Evolutionary conservation across 2,797 vertebrate genomes (phyloP), one percentile per base, ranked within the genome.

Genomic region (Sternarchorhynchus goeldii): DNA sequence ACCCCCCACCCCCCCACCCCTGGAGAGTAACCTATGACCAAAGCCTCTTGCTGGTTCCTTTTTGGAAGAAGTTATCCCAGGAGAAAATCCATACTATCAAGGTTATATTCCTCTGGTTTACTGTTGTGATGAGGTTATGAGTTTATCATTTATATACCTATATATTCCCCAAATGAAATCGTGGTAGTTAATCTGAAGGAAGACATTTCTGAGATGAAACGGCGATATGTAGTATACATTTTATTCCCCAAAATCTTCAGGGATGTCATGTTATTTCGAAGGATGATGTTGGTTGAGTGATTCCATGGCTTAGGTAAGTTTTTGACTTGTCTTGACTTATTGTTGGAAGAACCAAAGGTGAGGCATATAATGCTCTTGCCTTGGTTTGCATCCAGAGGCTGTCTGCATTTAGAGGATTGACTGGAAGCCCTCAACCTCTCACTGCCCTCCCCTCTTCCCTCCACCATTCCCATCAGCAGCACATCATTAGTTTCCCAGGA

Each of bases 1-100:
- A 25, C 25, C 82, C 82, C 84, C 78, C 84, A 81, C 82, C 67
- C 71, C 71, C 81, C 64, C 73, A 84, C 80, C 82, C 69, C 25
- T 58, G 73, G 32, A 73, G 32, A 83, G 73, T 80, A 82, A 69
- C 77, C 29, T 71, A 78, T 83, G 76, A 81, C 39, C 79, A 79
- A 88, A 88, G 84, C 86, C 85, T 80, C 74, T 84, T 82, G 64
- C 41, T 59, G 85, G 78, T 87, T 85, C 62, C 81, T 77, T 79
- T 81, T 76, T 75, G 64, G 71, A 82, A 66, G 45, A 65, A 55
- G 63, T 56, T 67, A 76, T 81, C 71, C 36, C n/a, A 68, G 78
- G 73, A 62, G 39, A 21, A 50, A 36, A 41, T 60, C 45, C 12
- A 70, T 79, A 77, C 0, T n/a, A 64, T 5, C 3, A 21, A 0